Conservation (phyloP, 2,797 vertebrate species). For the Siniperca obscura region DNA sequence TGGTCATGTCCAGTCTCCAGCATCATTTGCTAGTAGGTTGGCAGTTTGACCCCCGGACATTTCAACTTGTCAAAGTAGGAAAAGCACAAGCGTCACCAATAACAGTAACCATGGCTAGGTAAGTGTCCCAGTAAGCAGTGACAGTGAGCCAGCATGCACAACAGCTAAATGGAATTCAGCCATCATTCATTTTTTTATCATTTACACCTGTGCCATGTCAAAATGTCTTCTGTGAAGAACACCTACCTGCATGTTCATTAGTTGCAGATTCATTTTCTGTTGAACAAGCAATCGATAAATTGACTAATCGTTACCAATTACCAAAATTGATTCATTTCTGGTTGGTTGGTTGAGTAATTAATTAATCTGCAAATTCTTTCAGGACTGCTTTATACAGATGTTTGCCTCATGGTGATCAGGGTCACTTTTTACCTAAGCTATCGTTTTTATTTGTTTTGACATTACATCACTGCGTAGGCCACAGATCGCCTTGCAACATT, state of each 20-base stretch:
- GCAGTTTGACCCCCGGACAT: background rate
- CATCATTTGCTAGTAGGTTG: background rate
- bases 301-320: background rate
- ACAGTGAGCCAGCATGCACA: background rate
- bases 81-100: background rate
- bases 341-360: no score
- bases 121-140: background rate
- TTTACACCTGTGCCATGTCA: background rate
- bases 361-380: background rate
- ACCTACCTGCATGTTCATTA: background rate
- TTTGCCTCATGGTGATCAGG: background rate
- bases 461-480: background rate
- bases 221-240: background rate
- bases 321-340: background rate
- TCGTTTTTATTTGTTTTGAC: constrained; percentile 19
- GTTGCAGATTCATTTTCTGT: background rate
- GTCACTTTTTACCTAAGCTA: background rate
- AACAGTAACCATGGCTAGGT: no score
- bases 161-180: background rate
- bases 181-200: background rate
- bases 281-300: no score
- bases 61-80: background rate
- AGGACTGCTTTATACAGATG: background rate
- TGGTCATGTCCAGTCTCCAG: constrained; percentile 53
- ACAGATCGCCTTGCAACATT: constrained; percentile 15